Percentiles rank a stretch among this genome's conserved stretches.
Conservation (phyloP, 2,888 invertebrate genomes). For the Achlya flavicornis region DNA sequence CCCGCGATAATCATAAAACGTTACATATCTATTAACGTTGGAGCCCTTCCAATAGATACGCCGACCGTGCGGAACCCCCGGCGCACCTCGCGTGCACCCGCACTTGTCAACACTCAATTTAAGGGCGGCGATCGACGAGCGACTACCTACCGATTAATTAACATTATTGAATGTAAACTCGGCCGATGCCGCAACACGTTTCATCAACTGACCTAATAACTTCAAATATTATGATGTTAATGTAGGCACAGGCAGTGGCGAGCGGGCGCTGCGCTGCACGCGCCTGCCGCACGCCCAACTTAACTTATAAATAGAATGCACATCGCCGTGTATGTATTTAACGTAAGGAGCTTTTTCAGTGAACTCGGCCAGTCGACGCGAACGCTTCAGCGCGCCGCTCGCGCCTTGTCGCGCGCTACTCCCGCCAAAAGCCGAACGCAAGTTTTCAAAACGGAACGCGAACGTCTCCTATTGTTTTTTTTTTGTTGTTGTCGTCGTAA, state of each 20-base stretch:
- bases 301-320: slow-evolving; percentile 81
- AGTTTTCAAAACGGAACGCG: slow-evolving; percentile 57
- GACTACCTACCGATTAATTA: slow-evolving; percentile 21
- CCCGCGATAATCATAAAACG: slow-evolving; percentile 57
- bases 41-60: slow-evolving; percentile 59
- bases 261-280: slow-evolving; percentile 63
- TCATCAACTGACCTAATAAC: slow-evolving; percentile 76
- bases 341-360: slow-evolving; percentile 76
- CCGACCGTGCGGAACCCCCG: neutral
- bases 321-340: slow-evolving; percentile 73
- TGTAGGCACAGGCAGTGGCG: slow-evolving; percentile 52
- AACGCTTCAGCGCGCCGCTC: slow-evolving; percentile 67
- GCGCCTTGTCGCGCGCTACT: slow-evolving; percentile 56
- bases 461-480: slow-evolving; percentile 28
- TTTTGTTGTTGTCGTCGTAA: slow-evolving; percentile 25
- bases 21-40: slow-evolving; percentile 64
- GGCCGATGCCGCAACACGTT: slow-evolving; percentile 54
- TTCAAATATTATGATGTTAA: slow-evolving; percentile 75
- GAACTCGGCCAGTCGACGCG: slow-evolving; percentile 71
- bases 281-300: slow-evolving; percentile 72
- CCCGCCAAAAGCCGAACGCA: slow-evolving; percentile 52
- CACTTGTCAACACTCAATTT: slow-evolving; percentile 6
- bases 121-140: neutral
- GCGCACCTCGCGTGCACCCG: slow-evolving; percentile 4
- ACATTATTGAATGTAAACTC: slow-evolving; percentile 27